Base-by-base conservation (phyloP, 2,113 vertebrate species). In the Pantherophis guttatus region DNA sequence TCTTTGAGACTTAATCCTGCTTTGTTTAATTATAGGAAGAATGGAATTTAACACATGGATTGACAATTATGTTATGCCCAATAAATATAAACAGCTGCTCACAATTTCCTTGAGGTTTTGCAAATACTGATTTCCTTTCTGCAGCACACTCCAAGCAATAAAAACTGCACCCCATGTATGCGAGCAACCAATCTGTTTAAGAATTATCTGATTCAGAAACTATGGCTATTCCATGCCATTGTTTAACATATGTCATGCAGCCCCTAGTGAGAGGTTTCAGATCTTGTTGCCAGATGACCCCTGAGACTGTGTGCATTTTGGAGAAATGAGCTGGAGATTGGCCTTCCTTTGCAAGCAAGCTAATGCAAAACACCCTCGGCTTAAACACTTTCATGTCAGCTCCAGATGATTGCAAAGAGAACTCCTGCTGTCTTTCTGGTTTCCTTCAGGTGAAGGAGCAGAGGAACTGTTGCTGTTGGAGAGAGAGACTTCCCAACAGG, bases 281-380 rank as follows among this genome's bases (percentile, higher is more conserved):
- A 88, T 93, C 91, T 58, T 0, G 75, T 62, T 44, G 91, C 91
- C 75, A 0, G 92, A 88, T 57, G 88, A 59, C 85, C 52, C 54
- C 93, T 91, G 4, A 75, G 92, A 5, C 0, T 0, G 23, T 33
- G 0, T 4, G 92, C 0, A 1, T 94, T 0, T 12, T 8, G 53
- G 52, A 75, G 93, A 91, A 33, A 57, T 70, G 26, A 26, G 29
- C 93, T 3, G 0, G 89, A 89, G 93, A 87, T 89, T 94, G 59
- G 58, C 86, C 94, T 94, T 95, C 95, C 95, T 6, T 87, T 95
- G 94, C n/a, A 75, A 94, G 81, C 88, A 65, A 94, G 87, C 88
- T 95, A 95, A 97, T 95, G 95, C 92, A 95, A 96, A 97, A 95
- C 94, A 95, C 90, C 95, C 93, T 50, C 93, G 90, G 62, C 62